Conservation (phyloP, 1,140 invertebrate species). For the Gryon sp. region DNA sequence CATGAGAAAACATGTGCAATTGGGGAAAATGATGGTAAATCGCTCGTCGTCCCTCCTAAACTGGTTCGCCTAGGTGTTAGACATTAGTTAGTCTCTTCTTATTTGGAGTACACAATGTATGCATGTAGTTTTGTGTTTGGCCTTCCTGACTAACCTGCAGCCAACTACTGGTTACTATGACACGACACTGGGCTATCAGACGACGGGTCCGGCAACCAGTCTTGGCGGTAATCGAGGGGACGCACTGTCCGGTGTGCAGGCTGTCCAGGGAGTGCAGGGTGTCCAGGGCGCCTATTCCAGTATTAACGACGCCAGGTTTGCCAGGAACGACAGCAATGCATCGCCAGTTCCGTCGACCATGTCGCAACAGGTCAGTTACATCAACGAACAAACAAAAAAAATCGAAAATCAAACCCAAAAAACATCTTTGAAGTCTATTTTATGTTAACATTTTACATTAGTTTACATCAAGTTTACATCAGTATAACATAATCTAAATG, state of each 20-base stretch:
- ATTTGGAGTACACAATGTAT: slow-evolving; percentile 80
- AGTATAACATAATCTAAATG: too few species aligned
- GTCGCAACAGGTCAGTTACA: slow-evolving; percentile 82
- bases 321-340: slow-evolving; percentile 90
- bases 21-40: too few species aligned
- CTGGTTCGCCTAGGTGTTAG: slow-evolving; percentile 65
- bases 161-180: slow-evolving; percentile 80
- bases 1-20: too few species aligned
- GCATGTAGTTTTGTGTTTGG: slow-evolving; percentile 80
- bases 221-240: slow-evolving; percentile 82
- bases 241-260: slow-evolving; percentile 83
- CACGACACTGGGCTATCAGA: slow-evolving; percentile 78
- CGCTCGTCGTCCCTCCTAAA: slow-evolving; percentile 60
- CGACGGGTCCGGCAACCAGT: slow-evolving; percentile 78
- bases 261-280: slow-evolving; percentile 76
- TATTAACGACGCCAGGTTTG: slow-evolving; percentile 86
- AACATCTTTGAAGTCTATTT: too few species aligned
- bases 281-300: slow-evolving; percentile 85
- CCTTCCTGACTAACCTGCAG: slow-evolving; percentile 78
- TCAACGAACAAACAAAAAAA: slow-evolving; percentile 18
- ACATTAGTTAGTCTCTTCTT: slow-evolving; percentile 73
- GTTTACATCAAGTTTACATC: too few species aligned
- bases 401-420: too few species aligned
- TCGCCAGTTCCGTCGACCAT: slow-evolving; percentile 88
- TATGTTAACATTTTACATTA: too few species aligned